Evolutionary conservation across 2,797 vertebrate genomes (phyloP).

Genomic region (Sebastes vulpes): DNA sequence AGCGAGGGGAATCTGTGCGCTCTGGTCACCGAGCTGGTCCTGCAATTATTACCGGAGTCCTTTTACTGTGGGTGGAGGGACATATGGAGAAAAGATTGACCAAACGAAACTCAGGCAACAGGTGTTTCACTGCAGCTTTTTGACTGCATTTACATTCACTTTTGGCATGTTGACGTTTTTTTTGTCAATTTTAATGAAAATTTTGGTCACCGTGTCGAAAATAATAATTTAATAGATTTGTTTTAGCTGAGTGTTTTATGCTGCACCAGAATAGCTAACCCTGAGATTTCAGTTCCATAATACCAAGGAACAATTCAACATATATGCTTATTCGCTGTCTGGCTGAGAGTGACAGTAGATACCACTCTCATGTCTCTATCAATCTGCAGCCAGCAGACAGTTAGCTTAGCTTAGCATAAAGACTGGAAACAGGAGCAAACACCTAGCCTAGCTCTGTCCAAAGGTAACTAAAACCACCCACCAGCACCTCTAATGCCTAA

Average conservation of each 20-base stretch:
- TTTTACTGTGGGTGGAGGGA: constrained; percentile 31
- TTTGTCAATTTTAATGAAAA: constrained; percentile 11
- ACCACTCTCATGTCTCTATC: not conserved
- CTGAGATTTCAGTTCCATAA: not conserved
- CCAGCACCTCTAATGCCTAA: not conserved
- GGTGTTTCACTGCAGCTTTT: constrained; percentile 43
- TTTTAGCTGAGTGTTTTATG: not conserved
- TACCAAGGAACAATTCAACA: not conserved
- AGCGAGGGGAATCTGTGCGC: constrained; percentile 61
- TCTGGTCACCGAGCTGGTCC: constrained; percentile 53
- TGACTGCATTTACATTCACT: constrained; percentile 17
- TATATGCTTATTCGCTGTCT: not conserved
- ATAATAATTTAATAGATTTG: not conserved
- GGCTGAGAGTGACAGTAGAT: not conserved
- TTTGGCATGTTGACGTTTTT: not conserved
- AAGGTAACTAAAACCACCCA: not conserved
- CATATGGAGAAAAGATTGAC: constrained; percentile 39
- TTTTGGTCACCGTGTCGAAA: not conserved
- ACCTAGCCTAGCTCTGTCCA: not conserved
- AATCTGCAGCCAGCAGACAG: not conserved
- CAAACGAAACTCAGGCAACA: constrained; percentile 46
- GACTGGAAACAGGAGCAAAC: not conserved
- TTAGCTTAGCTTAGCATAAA: not conserved
- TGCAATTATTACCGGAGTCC: constrained; percentile 49
- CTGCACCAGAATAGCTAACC: not conserved